Conservation (phyloP, 2,797 vertebrate genomes). For the Orientallactaga sibirica region DNA sequence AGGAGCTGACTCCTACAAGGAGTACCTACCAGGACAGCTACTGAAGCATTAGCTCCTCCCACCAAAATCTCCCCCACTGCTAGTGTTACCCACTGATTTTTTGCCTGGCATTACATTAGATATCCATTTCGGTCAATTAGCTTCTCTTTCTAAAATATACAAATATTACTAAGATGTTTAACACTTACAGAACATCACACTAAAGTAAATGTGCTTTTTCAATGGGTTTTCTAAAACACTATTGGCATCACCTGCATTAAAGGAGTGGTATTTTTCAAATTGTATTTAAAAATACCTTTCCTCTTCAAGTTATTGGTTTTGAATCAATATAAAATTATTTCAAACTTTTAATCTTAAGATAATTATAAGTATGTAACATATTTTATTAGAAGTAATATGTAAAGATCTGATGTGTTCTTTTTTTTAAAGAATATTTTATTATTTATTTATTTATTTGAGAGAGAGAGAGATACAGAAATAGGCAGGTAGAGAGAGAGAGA, state of each 20-base stretch:
- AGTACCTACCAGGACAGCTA: neutral
- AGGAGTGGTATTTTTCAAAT: conserved; percentile 43
- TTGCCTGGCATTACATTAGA: conserved; percentile 34
- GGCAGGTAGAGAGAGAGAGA: no score
- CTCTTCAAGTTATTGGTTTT: conserved; percentile 31
- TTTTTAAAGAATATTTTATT: neutral
- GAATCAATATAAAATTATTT: conserved; percentile 43
- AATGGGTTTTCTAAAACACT: conserved; percentile 24
- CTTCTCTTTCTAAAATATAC: conserved; percentile 32
- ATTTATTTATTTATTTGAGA: no score
- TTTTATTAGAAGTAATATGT: neutral
- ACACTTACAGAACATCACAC: neutral
- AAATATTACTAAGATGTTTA: conserved; percentile 42
- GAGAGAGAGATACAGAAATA: no score
- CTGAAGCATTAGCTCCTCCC: neutral
- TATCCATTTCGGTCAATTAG: neutral
- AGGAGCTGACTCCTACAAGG: neutral
- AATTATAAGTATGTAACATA: conserved; percentile 17
- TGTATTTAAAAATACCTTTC: conserved; percentile 43
- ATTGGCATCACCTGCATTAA: neutral
- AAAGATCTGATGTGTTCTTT: neutral
- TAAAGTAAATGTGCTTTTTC: conserved; percentile 41
- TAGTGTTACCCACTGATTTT: neutral
- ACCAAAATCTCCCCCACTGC: neutral
- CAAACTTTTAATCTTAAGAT: conserved; percentile 48